These are phyloP conservation scores for Phasianus colchicus DNA, from an alignment of 2,113 vertebrate genomes.

Conservation along the genomic window DNA sequence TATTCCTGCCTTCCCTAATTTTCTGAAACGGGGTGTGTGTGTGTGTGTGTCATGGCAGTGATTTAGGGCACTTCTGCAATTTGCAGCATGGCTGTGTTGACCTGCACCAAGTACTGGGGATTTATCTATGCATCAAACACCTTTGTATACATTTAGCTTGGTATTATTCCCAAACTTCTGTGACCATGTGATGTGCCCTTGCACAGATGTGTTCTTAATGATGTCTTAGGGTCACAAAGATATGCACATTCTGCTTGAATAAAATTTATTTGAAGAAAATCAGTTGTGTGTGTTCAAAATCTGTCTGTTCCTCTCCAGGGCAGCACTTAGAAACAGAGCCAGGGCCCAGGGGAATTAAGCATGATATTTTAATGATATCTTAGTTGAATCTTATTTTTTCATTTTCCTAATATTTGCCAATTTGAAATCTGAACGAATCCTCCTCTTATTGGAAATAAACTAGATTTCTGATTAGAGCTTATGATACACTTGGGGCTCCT, in stretches of 20 bases:
- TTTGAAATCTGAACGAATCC: background rate
- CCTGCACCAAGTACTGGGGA: background rate
- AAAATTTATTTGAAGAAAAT: background rate
- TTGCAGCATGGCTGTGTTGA: background rate
- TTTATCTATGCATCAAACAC: background rate
- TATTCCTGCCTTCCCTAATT: background rate
- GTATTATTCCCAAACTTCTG: background rate
- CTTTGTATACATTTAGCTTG: background rate
- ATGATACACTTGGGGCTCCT: background rate
- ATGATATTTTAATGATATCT: background rate
- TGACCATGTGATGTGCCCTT: background rate
- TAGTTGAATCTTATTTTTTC: slow-evolving; percentile 5
- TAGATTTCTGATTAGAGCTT: background rate
- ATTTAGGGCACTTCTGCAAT: rapidly evolving
- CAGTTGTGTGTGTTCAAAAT: background rate
- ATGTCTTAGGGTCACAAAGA: background rate
- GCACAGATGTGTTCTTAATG: background rate
- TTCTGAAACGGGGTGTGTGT: background rate
- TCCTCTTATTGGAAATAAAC: background rate
- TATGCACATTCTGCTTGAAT: rapidly evolving
- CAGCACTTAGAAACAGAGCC: background rate
- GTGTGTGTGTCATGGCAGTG: background rate
- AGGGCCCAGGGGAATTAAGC: background rate
- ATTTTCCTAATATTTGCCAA: background rate
- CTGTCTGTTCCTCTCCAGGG: background rate